Percentiles rank a stretch among this genome's conserved stretches.
Conservation (phyloP, 2,113 vertebrate species). For the Melanotaenia duboulayi region DNA sequence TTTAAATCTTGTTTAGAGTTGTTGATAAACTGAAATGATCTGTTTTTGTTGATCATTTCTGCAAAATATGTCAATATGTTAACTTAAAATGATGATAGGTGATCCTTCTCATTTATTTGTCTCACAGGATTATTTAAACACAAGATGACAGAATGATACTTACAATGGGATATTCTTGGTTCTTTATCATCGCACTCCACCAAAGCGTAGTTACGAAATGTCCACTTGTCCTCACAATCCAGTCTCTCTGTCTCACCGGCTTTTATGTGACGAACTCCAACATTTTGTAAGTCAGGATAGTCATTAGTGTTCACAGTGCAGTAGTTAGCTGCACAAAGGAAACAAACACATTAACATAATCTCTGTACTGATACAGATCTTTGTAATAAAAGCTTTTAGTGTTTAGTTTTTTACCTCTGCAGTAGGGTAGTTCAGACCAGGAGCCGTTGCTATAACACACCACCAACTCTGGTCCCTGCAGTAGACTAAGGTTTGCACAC, state of each 20-base stretch:
- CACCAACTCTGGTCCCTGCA: neutral
- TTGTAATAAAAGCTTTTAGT: neutral
- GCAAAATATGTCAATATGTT: no score
- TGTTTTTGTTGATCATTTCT: no score
- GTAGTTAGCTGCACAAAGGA: neutral
- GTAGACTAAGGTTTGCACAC: neutral
- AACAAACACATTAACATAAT: neutral
- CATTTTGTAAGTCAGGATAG: rapidly evolving
- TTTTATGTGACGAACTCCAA: rapidly evolving
- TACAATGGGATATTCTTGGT: rapidly evolving
- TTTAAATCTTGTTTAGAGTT: no score
- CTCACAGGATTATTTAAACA: no score
- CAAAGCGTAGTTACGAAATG: rapidly evolving
- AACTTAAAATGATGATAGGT: no score
- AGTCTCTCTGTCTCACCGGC: rapidly evolving
- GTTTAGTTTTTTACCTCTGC: neutral
- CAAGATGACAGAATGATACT: constrained; percentile 24
- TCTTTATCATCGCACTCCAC: rapidly evolving
- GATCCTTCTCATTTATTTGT: no score
- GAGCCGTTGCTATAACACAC: neutral
- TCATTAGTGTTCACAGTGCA: neutral
- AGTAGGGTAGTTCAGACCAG: constrained; percentile 3
- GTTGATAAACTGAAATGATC: no score
- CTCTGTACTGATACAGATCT: neutral
- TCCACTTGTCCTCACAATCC: rapidly evolving